Conservation (phyloP, 2,888 invertebrate genomes). For the Oeneis ivallda region DNA sequence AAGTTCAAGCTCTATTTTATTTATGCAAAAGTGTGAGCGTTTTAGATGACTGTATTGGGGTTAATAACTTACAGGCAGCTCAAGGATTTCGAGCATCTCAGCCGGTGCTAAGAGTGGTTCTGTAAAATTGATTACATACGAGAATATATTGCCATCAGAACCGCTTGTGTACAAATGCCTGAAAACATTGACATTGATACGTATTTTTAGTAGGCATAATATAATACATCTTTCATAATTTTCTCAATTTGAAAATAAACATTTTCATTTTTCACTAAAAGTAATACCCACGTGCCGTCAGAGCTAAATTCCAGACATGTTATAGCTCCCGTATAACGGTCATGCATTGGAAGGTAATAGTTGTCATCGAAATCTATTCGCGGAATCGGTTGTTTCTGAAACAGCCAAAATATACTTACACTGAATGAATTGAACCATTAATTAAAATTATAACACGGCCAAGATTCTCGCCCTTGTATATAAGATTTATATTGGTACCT, state of each 20-base stretch:
- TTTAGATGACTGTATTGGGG: not conserved
- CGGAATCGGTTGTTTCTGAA: constrained; percentile 67
- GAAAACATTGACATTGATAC: constrained; percentile 36
- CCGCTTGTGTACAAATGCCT: constrained; percentile 84
- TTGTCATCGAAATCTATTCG: constrained; percentile 80
- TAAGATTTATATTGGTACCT: no score
- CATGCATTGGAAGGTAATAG: constrained; percentile 88
- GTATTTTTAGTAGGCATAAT: no score
- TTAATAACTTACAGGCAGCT: constrained; percentile 51
- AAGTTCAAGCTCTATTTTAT: not conserved
- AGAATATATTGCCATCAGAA: constrained; percentile 89
- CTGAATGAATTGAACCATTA: not conserved
- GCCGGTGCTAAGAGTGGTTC: constrained; percentile 52
- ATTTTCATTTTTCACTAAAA: not conserved
- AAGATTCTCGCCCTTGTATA: no score
- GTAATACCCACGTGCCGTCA: constrained; percentile 77
- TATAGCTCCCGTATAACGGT: constrained; percentile 85
- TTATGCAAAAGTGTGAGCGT: not conserved
- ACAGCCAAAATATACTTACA: not conserved
- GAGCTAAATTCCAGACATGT: constrained; percentile 83
- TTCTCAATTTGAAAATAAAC: not conserved
- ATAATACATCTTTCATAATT: not conserved
- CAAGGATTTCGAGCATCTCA: constrained; percentile 37
- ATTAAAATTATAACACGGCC: not conserved
- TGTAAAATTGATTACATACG: constrained; percentile 81